Evolutionary conservation across 2,888 invertebrate genomes (phyloP).

Genomic region (Phania funesta): DNA sequence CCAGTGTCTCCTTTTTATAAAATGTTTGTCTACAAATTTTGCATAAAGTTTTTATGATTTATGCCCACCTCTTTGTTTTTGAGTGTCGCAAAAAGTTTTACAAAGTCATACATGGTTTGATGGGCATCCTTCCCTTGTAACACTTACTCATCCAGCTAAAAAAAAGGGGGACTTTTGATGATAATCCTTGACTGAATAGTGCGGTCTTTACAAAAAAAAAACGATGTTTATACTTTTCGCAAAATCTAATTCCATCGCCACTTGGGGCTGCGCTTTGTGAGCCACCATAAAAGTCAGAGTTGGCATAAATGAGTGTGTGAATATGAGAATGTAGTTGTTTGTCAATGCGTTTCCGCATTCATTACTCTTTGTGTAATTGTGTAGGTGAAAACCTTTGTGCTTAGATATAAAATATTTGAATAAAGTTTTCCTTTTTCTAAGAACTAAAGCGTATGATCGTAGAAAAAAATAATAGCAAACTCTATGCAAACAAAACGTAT

Average conservation of each 20-base stretch:
- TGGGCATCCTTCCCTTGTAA: constrained; percentile 9
- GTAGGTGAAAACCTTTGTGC: neutral
- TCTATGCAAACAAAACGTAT: constrained; percentile 21
- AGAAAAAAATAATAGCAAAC: neutral
- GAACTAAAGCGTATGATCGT: constrained; percentile 17
- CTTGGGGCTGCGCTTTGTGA: constrained; percentile 36
- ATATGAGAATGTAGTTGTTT: constrained; percentile 15
- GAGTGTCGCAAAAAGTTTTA: no score
- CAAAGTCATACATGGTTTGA: neutral
- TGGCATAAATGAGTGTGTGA: neutral
- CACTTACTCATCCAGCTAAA: constrained; percentile 9
- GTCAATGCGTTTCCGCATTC: constrained; percentile 30
- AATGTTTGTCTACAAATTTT: no score
- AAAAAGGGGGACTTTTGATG: constrained; percentile 24
- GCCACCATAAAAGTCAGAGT: neutral
- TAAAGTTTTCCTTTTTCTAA: constrained; percentile 18
- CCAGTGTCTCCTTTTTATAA: no score
- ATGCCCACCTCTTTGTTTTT: no score
- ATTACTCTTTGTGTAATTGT: neutral
- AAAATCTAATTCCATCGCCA: constrained; percentile 32
- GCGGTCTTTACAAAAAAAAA: constrained; percentile 6
- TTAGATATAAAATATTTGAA: constrained; percentile 38
- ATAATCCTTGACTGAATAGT: constrained; percentile 51
- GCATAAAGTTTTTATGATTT: no score
- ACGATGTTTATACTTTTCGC: neutral